Percentiles rank a stretch among this genome's conserved stretches.
Conservation (phyloP, 2,888 invertebrate genomes). For the Hyposoter didymator region DNA sequence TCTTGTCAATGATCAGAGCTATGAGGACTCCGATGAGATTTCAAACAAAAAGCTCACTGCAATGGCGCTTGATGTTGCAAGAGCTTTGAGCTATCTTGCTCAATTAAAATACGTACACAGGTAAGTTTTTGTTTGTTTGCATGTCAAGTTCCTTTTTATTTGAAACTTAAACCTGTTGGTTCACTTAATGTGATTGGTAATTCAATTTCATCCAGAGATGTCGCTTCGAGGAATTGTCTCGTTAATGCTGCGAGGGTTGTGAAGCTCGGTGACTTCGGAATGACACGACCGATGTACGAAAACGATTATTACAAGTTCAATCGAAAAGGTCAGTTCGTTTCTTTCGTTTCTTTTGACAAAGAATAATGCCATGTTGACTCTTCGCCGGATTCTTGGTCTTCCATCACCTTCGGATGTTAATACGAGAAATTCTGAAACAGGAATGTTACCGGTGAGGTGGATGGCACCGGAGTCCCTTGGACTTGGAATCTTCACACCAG, state of each 20-base stretch:
- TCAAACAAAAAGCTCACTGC: constrained; percentile 91
- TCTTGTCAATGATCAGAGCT: constrained; percentile 88
- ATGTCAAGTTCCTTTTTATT: neutral
- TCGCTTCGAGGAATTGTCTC: constrained; percentile 92
- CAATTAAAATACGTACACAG: constrained; percentile 94
- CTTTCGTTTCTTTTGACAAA: neutral
- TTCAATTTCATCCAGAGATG: constrained; percentile 86
- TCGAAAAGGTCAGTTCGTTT: constrained; percentile 87
- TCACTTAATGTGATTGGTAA: neutral
- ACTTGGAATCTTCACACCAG: constrained; percentile 93
- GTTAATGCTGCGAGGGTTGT: constrained; percentile 90
- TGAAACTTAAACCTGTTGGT: neutral
- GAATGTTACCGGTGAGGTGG: constrained; percentile 95
- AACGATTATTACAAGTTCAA: constrained; percentile 96
- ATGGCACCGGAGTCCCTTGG: constrained; percentile 96
- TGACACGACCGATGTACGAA: constrained; percentile 95
- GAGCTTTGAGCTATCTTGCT: constrained; percentile 93
- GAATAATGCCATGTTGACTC: no score
- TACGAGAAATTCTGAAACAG: constrained; percentile 76
- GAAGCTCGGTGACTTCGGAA: constrained; percentile 95
- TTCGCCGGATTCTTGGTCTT: neutral
- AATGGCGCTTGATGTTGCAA: constrained; percentile 95
- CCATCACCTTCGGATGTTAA: neutral
- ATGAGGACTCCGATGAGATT: constrained; percentile 91
- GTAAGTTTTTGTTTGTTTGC: constrained; percentile 76